Percentiles rank a stretch among this genome's conserved stretches.
Conservation (phyloP, 2,113 vertebrate species). For the Dromaius novaehollandiae region DNA sequence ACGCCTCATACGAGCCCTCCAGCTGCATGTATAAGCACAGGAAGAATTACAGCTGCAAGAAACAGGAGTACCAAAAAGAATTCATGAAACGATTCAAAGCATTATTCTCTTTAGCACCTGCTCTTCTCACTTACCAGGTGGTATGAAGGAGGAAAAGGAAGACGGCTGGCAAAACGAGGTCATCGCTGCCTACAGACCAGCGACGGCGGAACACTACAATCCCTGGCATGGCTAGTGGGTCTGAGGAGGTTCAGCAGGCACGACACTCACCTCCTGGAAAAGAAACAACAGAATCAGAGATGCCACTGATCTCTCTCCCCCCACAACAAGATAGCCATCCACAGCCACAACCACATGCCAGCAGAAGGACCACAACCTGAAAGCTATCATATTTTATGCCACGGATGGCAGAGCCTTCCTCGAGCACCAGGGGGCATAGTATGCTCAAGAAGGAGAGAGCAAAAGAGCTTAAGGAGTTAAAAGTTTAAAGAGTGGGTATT, state of each 20-base stretch:
- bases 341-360: background rate
- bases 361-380: background rate
- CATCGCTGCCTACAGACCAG: slow-evolving; percentile 99
- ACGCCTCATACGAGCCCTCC: background rate
- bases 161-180: slow-evolving; percentile 97
- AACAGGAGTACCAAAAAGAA: background rate
- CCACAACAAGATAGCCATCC: background rate
- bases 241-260: slow-evolving; percentile 68
- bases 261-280: slow-evolving; percentile 71
- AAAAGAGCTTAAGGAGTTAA: background rate
- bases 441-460: fast-evolving
- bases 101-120: background rate
- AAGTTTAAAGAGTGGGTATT: background rate
- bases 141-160: slow-evolving; percentile 98
- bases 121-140: slow-evolving; percentile 85
- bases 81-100: background rate
- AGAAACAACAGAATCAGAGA: background rate
- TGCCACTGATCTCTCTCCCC: background rate
- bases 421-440: background rate
- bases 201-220: slow-evolving; percentile 99
- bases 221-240: slow-evolving; percentile 89
- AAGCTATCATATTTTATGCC: background rate
- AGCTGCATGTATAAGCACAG: fast-evolving
- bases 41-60: background rate
- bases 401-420: background rate